phyloP scores from a whole-genome alignment of 2,888 invertebrate genomes.

The Hydropsyche betteni region DNA sequence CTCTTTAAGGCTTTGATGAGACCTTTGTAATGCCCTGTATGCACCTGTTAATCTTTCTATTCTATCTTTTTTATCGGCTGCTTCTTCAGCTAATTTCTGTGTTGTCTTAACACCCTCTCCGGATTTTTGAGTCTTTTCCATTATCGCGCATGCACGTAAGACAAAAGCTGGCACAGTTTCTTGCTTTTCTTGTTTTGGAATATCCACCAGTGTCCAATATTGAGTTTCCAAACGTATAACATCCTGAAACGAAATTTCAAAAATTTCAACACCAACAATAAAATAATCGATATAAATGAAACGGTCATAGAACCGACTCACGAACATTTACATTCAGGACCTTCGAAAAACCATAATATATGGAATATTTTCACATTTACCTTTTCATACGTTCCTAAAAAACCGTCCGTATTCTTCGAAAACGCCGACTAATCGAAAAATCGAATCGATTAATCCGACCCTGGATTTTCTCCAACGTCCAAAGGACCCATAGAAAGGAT shows the following conservation, averaged over 20 bases:
- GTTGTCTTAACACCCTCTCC: slow-evolving; percentile 90
- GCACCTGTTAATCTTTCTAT: slow-evolving; percentile 86
- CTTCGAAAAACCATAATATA: background rate
- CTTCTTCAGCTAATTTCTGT: slow-evolving; percentile 85
- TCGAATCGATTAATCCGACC: too few species aligned
- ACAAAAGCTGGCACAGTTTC: slow-evolving; percentile 94
- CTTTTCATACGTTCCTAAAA: too few species aligned
- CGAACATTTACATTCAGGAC: background rate
- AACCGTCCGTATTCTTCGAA: too few species aligned
- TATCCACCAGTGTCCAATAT: slow-evolving; percentile 93
- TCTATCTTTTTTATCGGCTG: slow-evolving; percentile 83
- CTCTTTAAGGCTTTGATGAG: too few species aligned
- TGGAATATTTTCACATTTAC: background rate
- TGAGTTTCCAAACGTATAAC: slow-evolving; percentile 91
- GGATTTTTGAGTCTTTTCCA: slow-evolving; percentile 91
- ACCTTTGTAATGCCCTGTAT: too few species aligned
- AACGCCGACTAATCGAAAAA: too few species aligned
- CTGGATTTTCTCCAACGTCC: too few species aligned
- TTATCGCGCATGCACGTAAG: slow-evolving; percentile 86
- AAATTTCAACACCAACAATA: too few species aligned
- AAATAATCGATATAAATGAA: too few species aligned
- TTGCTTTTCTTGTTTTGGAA: slow-evolving; percentile 92
- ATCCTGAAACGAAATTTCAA: slow-evolving; percentile 68
- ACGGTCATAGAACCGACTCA: background rate
- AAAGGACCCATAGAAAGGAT: too few species aligned